Evolutionary conservation across 92 coral and sea anemone species (phyloP).

Genomic region (Epizoanthus illoricatus): DNA sequence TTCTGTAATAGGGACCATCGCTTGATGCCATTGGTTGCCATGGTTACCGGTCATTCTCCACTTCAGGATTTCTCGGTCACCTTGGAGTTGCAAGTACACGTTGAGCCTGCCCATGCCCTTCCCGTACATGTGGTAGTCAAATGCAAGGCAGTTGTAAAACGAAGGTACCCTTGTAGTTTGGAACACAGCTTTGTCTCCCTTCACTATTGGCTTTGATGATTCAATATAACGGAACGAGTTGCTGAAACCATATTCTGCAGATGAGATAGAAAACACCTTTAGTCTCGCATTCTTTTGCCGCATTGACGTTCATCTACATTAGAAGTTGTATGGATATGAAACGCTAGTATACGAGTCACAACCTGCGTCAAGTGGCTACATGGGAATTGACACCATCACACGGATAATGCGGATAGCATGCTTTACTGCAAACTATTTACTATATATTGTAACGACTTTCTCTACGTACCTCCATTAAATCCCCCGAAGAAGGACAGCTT

Average conservation of each 20-base stretch:
- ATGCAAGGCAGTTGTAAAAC: conserved; percentile 57
- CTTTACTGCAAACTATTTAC: too few species aligned
- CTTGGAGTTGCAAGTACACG: conserved; percentile 38
- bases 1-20: conserved; percentile 32
- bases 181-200: conserved; percentile 7
- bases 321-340: too few species aligned
- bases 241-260: conserved; percentile 1
- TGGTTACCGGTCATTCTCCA: conserved; percentile 78
- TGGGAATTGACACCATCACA: too few species aligned
- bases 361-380: too few species aligned
- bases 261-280: neutral
- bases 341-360: too few species aligned
- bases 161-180: conserved; percentile 25
- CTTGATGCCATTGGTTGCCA: conserved; percentile 42
- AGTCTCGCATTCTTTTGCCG: too few species aligned
- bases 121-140: conserved; percentile 68
- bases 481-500: too few species aligned
- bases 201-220: conserved; percentile 2
- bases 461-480: too few species aligned
- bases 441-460: too few species aligned
- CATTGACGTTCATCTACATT: too few species aligned
- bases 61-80: conserved; percentile 37
- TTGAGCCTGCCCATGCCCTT: conserved; percentile 64
- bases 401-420: too few species aligned
- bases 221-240: conserved; percentile 4